These are phyloP conservation scores for Sciurus niger DNA, from an alignment of 2,113 vertebrate species.

Conservation along the genomic window DNA sequence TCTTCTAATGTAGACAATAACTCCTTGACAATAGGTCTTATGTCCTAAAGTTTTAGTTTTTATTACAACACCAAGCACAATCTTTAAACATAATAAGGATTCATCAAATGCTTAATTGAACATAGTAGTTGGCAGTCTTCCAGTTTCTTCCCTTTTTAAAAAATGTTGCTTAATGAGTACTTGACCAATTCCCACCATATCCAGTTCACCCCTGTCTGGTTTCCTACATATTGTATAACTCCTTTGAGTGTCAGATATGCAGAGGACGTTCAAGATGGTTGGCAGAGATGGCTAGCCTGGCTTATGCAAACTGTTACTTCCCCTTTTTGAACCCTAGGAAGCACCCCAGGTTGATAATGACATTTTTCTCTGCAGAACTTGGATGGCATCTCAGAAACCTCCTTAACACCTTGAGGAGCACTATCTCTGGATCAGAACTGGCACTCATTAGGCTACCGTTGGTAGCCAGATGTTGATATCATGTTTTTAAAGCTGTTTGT, in stretches of 20 bases:
- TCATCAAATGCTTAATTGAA: constrained; percentile 24
- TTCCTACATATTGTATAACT: not conserved
- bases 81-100: not conserved
- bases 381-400: not conserved
- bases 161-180: not conserved
- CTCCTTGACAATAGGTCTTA: not conserved
- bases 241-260: not conserved
- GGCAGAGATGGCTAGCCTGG: not conserved
- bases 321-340: not conserved
- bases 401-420: not conserved
- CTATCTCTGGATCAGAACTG: constrained; percentile 16
- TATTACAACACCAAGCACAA: not conserved
- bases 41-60: constrained; percentile 17
- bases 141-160: constrained; percentile 11
- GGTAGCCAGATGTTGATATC: not conserved
- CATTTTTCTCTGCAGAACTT: not conserved
- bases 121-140: not conserved
- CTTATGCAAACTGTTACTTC: not conserved
- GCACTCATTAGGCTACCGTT: not conserved
- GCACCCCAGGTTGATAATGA: not conserved
- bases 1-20: not conserved
- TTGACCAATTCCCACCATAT: not conserved
- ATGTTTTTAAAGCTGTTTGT: constrained; percentile 51
- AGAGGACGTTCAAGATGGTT: not conserved
- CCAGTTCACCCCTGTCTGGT: not conserved